A percentile compares a stretch with the other conserved stretches of the same genome.
Conservation (phyloP, 2,797 vertebrate genomes). For the Sebastes oblongus region DNA sequence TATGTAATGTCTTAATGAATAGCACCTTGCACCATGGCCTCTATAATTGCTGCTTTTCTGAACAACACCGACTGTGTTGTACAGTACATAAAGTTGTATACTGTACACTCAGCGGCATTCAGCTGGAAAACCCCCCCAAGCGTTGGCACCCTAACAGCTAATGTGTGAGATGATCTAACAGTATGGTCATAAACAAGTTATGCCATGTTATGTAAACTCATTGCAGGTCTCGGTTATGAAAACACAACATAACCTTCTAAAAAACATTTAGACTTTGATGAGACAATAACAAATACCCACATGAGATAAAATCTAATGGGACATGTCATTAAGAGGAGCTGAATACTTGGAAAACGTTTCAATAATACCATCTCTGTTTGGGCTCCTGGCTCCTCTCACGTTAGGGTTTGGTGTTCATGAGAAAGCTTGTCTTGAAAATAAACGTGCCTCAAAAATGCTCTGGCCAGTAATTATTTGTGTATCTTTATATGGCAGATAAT, state of each 20-base stretch:
- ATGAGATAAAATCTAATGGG: not conserved
- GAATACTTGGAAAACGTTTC: not conserved
- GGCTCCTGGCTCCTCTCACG: not conserved
- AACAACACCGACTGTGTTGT: not conserved
- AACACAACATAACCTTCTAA: not conserved
- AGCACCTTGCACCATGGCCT: not conserved
- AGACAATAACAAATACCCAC: not conserved
- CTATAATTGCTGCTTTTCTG: not conserved
- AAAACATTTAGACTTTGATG: not conserved
- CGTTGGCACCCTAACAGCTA: not conserved
- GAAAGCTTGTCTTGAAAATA: not conserved
- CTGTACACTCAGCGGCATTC: not conserved
- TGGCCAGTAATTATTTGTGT: not conserved
- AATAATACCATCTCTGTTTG: not conserved
- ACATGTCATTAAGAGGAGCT: not conserved
- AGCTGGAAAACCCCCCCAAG: not conserved
- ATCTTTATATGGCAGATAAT: not conserved
- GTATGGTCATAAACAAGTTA: not conserved
- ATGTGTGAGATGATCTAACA: not conserved
- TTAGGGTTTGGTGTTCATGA: not conserved
- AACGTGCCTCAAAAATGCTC: not conserved
- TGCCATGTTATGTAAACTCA: not conserved
- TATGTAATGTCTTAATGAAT: not conserved
- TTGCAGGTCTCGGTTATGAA: not conserved
- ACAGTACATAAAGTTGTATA: not conserved